phyloP scores from a whole-genome alignment of 1,140 invertebrate genomes.

The Diorhabda sublineata region DNA sequence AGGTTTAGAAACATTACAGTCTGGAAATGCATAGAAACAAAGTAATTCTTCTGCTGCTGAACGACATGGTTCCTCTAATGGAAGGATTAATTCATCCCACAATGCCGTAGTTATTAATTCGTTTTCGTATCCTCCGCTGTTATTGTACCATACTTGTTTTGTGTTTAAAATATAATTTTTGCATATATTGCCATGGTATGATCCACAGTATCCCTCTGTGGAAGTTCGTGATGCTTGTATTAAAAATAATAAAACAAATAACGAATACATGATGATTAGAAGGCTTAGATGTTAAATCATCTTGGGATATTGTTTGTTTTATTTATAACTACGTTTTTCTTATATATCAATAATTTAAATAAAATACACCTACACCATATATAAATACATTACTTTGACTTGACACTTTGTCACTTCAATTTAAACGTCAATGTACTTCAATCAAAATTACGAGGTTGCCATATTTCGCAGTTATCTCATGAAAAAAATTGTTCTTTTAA shows the following conservation, averaged over 20 bases:
- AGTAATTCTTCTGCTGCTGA: constrained; percentile 78
- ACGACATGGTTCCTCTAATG: constrained; percentile 75
- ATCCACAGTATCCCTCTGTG: constrained; percentile 69
- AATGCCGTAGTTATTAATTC: constrained; percentile 77
- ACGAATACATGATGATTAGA: constrained; percentile 18
- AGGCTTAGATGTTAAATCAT: too few species aligned
- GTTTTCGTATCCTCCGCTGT: constrained; percentile 71
- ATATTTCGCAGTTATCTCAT: too few species aligned
- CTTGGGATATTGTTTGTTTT: too few species aligned
- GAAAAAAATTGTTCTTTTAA: too few species aligned
- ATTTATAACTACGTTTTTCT: too few species aligned
- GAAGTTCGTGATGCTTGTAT: constrained; percentile 8
- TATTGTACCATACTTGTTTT: constrained; percentile 79
- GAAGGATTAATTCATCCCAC: constrained; percentile 80
- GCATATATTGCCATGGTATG: constrained; percentile 86
- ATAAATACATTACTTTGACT: too few species aligned
- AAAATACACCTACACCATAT: too few species aligned
- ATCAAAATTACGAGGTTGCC: too few species aligned
- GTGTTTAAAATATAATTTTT: constrained; percentile 68
- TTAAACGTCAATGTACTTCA: too few species aligned
- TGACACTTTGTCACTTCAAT: too few species aligned
- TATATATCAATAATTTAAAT: too few species aligned
- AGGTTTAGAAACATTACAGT: constrained; percentile 64
- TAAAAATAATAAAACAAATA: constrained; percentile 11
- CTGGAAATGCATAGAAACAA: constrained; percentile 88